Evolutionary conservation across 1,140 invertebrate genomes (phyloP).

Genomic region (Papilio aristodemus): DNA sequence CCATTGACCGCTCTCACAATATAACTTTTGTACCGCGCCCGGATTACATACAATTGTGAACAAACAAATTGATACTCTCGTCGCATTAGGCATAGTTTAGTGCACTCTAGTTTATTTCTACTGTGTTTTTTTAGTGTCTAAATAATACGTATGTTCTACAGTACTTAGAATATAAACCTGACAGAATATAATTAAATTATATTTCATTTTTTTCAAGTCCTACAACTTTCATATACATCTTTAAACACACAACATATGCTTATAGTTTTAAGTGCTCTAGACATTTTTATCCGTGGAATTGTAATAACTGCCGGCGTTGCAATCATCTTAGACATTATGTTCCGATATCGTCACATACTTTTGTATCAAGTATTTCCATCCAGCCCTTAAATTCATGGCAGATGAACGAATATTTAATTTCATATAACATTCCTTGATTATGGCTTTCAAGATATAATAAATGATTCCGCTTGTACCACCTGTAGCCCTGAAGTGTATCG

Average conservation of each 20-base stretch:
- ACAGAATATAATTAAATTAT: no score
- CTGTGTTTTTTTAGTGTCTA: no score
- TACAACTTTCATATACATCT: no score
- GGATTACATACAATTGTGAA: constrained; percentile 24
- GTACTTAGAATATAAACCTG: neutral
- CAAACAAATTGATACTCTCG: constrained; percentile 21
- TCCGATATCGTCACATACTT: no score
- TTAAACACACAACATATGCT: no score
- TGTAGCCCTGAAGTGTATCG: constrained; percentile 39
- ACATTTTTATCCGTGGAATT: no score
- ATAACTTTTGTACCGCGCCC: constrained; percentile 22
- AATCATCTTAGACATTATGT: no score
- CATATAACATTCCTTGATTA: neutral
- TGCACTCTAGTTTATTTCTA: neutral
- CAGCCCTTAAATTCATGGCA: no score
- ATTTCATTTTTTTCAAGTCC: no score
- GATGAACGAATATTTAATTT: neutral
- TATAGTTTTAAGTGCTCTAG: no score
- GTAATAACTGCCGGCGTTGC: no score
- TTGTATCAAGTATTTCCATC: no score
- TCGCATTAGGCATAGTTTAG: neutral
- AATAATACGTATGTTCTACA: neutral
- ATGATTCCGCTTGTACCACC: constrained; percentile 10
- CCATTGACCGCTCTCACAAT: constrained; percentile 17
- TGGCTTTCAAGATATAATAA: constrained; percentile 2